A percentile compares a stretch with the other conserved stretches of the same genome.
Conservation (phyloP, 2,888 invertebrate genomes). For the Cryptophagus acutangulus region DNA sequence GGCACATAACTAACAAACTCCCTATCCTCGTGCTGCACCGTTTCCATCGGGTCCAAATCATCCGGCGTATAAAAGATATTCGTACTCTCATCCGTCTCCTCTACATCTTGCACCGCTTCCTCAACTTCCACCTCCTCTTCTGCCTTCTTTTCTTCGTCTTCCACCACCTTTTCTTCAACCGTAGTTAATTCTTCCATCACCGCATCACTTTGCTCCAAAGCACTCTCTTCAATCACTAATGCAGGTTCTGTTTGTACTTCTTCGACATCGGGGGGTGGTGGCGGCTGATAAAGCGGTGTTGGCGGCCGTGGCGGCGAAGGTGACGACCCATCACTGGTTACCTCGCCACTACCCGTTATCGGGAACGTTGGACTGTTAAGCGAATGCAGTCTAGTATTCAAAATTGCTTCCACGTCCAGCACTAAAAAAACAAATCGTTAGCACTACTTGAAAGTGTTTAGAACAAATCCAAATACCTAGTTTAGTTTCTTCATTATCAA, state of each 20-base stretch:
- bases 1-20: slow-evolving; percentile 44
- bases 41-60: slow-evolving; percentile 27
- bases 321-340: slow-evolving; percentile 7
- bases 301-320: slow-evolving; percentile 6
- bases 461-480: slow-evolving; percentile 1
- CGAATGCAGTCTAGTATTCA: slow-evolving; percentile 42
- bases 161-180: slow-evolving; percentile 10
- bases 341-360: slow-evolving; percentile 37
- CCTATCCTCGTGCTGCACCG: slow-evolving; percentile 26
- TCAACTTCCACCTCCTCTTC: slow-evolving; percentile 7
- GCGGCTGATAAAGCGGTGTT: slow-evolving; percentile 4
- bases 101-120: slow-evolving; percentile 10
- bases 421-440: slow-evolving; percentile 26
- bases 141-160: slow-evolving; percentile 16
- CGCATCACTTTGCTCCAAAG: background rate
- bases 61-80: slow-evolving; percentile 45
- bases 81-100: slow-evolving; percentile 12
- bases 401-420: slow-evolving; percentile 40
- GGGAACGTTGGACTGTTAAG: slow-evolving; percentile 42
- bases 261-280: background rate
- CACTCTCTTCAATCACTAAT: background rate
- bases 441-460: background rate
- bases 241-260: background rate
- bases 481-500: no score
- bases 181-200: slow-evolving; percentile 16